Percentiles rank a stretch among this genome's conserved stretches.
phyloP scores from a whole-genome alignment of 2,113 vertebrate species.

The Protomyctophum bolini region DNA sequence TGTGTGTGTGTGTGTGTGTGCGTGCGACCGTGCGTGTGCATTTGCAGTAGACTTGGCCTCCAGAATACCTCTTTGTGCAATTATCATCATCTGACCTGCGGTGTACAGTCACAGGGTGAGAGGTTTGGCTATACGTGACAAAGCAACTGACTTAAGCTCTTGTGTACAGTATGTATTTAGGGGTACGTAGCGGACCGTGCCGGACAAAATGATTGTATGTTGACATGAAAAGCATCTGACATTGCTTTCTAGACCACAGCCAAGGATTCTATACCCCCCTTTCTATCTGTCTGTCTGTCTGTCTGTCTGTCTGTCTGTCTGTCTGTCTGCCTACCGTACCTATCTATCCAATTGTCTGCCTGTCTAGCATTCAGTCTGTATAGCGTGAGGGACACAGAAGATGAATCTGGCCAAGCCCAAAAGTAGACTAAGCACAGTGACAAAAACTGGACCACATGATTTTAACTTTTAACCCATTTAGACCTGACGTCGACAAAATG shows the following conservation, averaged over 20 bases:
- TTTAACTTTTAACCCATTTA: too few species aligned
- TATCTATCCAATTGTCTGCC: slow-evolving; percentile 60
- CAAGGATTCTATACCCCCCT: slow-evolving; percentile 72
- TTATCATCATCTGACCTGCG: slow-evolving; percentile 70
- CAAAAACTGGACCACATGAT: background rate
- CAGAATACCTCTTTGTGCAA: slow-evolving; percentile 80
- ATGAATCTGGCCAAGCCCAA: slow-evolving; percentile 26
- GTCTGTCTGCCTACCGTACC: slow-evolving; percentile 45
- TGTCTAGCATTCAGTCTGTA: slow-evolving; percentile 61
- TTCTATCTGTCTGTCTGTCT: slow-evolving; percentile 46
- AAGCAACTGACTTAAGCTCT: slow-evolving; percentile 66
- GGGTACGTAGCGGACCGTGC: slow-evolving; percentile 66
- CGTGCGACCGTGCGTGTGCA: slow-evolving; percentile 8
- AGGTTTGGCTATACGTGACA: slow-evolving; percentile 64
- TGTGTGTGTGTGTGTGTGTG: background rate
- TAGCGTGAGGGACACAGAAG: slow-evolving; percentile 41
- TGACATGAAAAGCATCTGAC: slow-evolving; percentile 73
- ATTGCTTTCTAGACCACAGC: slow-evolving; percentile 77
- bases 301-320: slow-evolving; percentile 52
- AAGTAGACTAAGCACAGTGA: background rate
- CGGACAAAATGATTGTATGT: slow-evolving; percentile 80
- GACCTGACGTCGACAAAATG: too few species aligned
- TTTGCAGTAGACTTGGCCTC: slow-evolving; percentile 72
- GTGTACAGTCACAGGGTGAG: slow-evolving; percentile 58
- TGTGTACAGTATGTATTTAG: slow-evolving; percentile 77